Percentiles rank a stretch among this genome's conserved stretches.
Conservation (phyloP, 2,113 vertebrate species). For the Dipodomys stephensi region DNA sequence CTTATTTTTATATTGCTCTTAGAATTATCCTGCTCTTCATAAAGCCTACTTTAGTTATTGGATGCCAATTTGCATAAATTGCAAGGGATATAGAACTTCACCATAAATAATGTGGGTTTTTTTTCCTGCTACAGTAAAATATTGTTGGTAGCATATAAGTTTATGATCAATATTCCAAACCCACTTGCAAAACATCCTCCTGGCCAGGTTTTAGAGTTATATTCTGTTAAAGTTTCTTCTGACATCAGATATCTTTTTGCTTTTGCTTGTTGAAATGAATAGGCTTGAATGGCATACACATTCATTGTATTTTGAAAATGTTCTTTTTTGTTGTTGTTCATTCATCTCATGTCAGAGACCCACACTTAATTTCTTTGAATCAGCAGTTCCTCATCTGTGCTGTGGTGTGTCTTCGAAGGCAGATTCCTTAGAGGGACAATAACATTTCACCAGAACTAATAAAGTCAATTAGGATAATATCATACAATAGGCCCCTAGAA, state of each 20-base stretch:
- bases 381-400: slow-evolving; percentile 62
- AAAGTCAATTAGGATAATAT: slow-evolving; percentile 76
- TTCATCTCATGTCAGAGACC: slow-evolving; percentile 76
- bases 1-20: slow-evolving; percentile 21
- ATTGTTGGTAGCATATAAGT: background rate
- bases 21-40: background rate
- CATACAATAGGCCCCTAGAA: slow-evolving; percentile 58
- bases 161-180: slow-evolving; percentile 68
- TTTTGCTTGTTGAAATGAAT: slow-evolving; percentile 35
- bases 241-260: slow-evolving; percentile 25
- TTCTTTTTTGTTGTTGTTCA: slow-evolving; percentile 9
- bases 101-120: background rate
- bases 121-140: slow-evolving; percentile 36
- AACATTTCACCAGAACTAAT: slow-evolving; percentile 69
- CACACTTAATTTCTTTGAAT: slow-evolving; percentile 74
- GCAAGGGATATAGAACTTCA: slow-evolving; percentile 61
- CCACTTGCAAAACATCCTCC: slow-evolving; percentile 72
- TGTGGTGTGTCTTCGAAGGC: slow-evolving; percentile 55
- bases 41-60: slow-evolving; percentile 22
- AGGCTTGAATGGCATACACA: slow-evolving; percentile 58
- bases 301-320: slow-evolving; percentile 74
- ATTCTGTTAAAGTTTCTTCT: slow-evolving; percentile 57
- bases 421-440: slow-evolving; percentile 61
- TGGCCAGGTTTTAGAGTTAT: slow-evolving; percentile 53
- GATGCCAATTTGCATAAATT: background rate